Conservation (phyloP, 2,113 vertebrate species). For the Cryptomyrus ogoouensis region DNA sequence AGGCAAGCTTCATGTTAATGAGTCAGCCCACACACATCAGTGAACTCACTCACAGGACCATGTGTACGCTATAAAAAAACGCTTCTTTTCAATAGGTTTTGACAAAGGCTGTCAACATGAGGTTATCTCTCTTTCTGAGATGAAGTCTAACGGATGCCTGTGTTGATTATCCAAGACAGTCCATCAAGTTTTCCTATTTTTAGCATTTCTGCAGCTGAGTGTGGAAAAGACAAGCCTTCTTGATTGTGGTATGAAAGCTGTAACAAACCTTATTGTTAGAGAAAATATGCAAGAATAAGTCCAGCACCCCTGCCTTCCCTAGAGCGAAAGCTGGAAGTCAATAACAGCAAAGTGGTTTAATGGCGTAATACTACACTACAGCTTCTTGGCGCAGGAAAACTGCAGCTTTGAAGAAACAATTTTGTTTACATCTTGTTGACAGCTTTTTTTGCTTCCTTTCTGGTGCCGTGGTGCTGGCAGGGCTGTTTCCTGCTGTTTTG, state of each 20-base stretch:
- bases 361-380: not conserved
- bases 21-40: conserved; percentile 3
- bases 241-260: not conserved
- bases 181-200: conserved; percentile 9
- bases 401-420: conserved; percentile 9
- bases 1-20: not conserved
- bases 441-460: not conserved
- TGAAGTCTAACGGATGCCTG: conserved; percentile 2
- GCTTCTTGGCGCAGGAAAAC: not conserved
- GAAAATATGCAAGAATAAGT: not conserved
- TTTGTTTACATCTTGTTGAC: not conserved
- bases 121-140: conserved; percentile 9
- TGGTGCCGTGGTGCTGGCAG: not conserved
- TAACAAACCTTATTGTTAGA: not conserved
- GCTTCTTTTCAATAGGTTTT: not conserved
- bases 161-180: not conserved
- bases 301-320: not conserved
- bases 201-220: not conserved
- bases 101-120: conserved; percentile 11
- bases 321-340: not conserved
- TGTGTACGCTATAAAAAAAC: not conserved
- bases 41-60: not conserved
- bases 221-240: not conserved
- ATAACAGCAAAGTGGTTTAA: conserved; percentile 3
- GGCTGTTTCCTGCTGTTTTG: not conserved